Conservation (phyloP, 2,888 invertebrate species). For the Mantis religiosa region DNA sequence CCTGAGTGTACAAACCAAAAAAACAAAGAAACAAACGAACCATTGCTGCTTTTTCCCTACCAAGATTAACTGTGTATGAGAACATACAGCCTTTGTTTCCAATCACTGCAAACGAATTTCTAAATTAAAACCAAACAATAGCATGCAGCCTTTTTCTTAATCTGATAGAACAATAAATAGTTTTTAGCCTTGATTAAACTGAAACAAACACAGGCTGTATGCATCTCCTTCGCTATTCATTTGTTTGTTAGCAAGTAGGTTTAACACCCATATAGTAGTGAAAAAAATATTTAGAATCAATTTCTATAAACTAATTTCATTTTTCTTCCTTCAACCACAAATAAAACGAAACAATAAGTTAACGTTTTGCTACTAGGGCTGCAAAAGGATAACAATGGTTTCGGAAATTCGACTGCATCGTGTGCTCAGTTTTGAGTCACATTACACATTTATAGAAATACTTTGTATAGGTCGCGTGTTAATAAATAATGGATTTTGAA, state of each 20-base stretch:
- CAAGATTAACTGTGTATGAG: neutral
- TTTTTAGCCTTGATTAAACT: no score
- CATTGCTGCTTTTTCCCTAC: slow-evolving; percentile 6
- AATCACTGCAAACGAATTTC: neutral
- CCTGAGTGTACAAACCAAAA: slow-evolving; percentile 29
- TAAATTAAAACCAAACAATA: no score
- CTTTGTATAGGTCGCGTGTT: neutral
- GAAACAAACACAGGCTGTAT: neutral
- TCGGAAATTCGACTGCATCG: neutral
- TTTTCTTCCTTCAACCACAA: neutral
- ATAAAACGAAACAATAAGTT: neutral
- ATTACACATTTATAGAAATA: neutral
- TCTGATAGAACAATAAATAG: no score
- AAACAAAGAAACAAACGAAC: neutral
- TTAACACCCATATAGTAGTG: neutral
- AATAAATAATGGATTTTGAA: neutral
- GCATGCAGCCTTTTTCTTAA: no score
- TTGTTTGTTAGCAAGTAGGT: neutral
- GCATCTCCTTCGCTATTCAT: neutral
- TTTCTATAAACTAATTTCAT: neutral
- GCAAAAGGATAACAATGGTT: neutral
- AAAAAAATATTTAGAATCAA: neutral
- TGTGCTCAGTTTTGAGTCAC: neutral
- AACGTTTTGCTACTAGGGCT: neutral
- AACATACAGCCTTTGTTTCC: neutral